Evolutionary conservation across 2,888 invertebrate genomes (phyloP), one percentile per base, ranked within the genome.

Genomic region (Agriopis marginaria): DNA sequence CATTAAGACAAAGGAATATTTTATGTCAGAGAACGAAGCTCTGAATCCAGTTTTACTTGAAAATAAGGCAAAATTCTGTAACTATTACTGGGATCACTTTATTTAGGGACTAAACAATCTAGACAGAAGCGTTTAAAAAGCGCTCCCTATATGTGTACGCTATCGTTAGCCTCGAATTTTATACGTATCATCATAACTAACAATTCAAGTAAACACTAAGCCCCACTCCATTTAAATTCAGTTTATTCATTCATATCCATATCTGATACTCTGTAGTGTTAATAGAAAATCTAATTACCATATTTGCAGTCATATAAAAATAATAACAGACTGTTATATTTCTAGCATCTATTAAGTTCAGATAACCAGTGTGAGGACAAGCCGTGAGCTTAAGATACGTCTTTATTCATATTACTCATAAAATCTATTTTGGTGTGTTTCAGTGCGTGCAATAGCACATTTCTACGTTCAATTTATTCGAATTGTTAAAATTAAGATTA

Each of bases 391-490:
- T 93, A 89, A 84, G 81, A 89, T 87, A 83, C 80, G 74, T 75
- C 79, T 80, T 79, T 84, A 87, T 83, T 80, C 79, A 84, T 89
- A 82, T 87, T 85, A 55, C 17, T 32, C 44, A 11, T 79, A 79
- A 85, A 82, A 81, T 17, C 90, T 93, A 91, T 80, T 86, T 93
- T 92, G 92, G 92, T 93, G 90, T 88, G 82, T 89, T 89, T 91
- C 89, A 88, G 90, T 92, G 91, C 83, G 94, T 93, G 94, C 94
- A 93, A 93, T 92, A 94, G 93, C 94, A 93, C 94, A 83, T 88
- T 88, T 86, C 90, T 93, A 93, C 87, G 87, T 85, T 84, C 83
- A 84, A 61, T 84, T 85, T 85, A 85, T 83, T 79, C 83, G 75
- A 86, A 82, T 82, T 87, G 86, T 86, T 83, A 82, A 82, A 79